Evolutionary conservation across 2,888 invertebrate genomes (phyloP).

Genomic region (Incurvaria masculella): DNA sequence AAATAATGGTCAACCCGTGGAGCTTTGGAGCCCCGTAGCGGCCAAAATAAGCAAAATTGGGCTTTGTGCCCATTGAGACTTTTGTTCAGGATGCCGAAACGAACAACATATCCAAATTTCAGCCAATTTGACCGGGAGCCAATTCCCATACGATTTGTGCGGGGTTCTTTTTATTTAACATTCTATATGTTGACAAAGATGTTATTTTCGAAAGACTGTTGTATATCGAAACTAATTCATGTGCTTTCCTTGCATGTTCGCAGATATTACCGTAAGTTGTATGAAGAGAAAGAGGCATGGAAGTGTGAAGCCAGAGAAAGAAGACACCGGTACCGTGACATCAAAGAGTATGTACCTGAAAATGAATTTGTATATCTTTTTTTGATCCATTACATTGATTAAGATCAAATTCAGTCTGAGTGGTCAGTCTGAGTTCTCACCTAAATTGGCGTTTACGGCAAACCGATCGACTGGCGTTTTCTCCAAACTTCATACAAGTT

Average conservation of each 20-base stretch:
- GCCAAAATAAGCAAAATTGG: no score
- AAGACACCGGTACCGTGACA: constrained; percentile 37
- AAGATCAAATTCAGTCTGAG: background rate
- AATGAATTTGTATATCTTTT: background rate
- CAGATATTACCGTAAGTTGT: constrained; percentile 35
- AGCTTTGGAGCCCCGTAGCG: no score
- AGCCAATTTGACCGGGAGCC: no score
- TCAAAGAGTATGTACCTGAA: constrained; percentile 33
- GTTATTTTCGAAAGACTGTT: background rate
- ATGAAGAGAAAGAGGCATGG: constrained; percentile 42
- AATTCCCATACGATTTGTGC: no score
- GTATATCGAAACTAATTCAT: background rate
- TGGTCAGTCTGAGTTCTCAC: no score
- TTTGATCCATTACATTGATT: background rate
- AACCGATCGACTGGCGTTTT: no score
- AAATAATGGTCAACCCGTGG: no score
- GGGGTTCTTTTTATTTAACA: background rate
- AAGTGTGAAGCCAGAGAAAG: constrained; percentile 38
- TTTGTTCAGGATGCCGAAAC: no score
- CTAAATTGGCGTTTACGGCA: no score
- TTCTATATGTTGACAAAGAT: background rate
- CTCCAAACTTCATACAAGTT: no score
- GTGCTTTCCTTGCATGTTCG: constrained; percentile 12
- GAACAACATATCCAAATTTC: no score
- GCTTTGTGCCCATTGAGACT: no score